A percentile compares a stretch with the other conserved stretches of the same genome.
Conservation (phyloP, 2,888 invertebrate species). For the Plemyria rubiginata region DNA sequence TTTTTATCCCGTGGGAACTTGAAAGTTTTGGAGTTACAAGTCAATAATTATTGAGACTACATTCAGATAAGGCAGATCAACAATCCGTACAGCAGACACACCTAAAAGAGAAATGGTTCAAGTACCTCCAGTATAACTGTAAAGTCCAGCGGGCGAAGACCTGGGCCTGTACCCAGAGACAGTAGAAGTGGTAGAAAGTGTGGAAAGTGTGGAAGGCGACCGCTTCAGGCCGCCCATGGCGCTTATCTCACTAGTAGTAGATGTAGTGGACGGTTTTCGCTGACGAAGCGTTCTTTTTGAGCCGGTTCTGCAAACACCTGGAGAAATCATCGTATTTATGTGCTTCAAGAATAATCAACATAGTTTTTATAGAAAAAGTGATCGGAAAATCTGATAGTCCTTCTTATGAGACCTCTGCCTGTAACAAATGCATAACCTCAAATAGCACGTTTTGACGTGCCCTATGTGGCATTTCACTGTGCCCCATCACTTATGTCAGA, state of each 20-base stretch:
- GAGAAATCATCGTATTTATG: slow-evolving; percentile 29
- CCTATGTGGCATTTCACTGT: too few species aligned
- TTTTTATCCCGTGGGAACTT: too few species aligned
- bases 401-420: too few species aligned
- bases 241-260: slow-evolving; percentile 34
- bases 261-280: slow-evolving; percentile 70
- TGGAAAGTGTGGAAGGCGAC: slow-evolving; percentile 77
- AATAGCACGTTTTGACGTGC: too few species aligned
- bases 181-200: slow-evolving; percentile 76
- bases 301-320: slow-evolving; percentile 82
- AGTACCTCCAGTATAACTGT: slow-evolving; percentile 88
- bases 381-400: background rate
- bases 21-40: too few species aligned
- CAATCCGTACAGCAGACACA: too few species aligned
- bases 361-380: background rate
- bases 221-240: slow-evolving; percentile 59
- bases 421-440: too few species aligned
- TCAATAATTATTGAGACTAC: too few species aligned
- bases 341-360: slow-evolving; percentile 14
- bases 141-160: slow-evolving; percentile 91
- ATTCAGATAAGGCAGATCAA: too few species aligned
- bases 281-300: slow-evolving; percentile 80
- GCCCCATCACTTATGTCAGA: too few species aligned
- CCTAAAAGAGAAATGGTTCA: background rate
- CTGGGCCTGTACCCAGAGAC: slow-evolving; percentile 86